Percentiles rank a stretch among this genome's conserved stretches.
phyloP scores from a whole-genome alignment of 2,888 invertebrate genomes.

The Polyommatus iphigenia region DNA sequence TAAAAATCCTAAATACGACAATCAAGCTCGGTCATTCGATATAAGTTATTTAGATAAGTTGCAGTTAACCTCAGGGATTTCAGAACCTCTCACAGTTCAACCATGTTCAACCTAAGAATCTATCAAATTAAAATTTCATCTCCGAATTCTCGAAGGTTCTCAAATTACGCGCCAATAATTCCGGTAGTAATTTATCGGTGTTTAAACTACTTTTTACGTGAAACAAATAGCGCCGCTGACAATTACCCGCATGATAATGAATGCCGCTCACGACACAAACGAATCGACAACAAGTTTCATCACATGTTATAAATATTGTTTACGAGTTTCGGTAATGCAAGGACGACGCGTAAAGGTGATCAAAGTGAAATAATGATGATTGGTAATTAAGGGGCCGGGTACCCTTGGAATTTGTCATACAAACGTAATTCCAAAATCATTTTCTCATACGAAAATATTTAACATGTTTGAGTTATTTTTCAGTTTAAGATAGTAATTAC shows the following conservation, averaged over 20 bases:
- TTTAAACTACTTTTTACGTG: slow-evolving; percentile 1
- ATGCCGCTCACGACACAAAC: slow-evolving; percentile 11
- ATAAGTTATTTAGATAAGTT: too few relatives aligned
- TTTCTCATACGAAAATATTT: too few relatives aligned
- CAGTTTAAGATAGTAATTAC: too few relatives aligned
- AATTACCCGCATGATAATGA: slow-evolving; percentile 5
- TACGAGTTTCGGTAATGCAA: slow-evolving; percentile 4
- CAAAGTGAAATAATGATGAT: slow-evolving; percentile 4
- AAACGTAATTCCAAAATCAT: too few relatives aligned
- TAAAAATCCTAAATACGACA: too few relatives aligned
- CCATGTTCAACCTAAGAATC: not conserved
- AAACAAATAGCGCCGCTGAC: slow-evolving; percentile 12
- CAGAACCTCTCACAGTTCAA: too few relatives aligned
- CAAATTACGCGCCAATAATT: not conserved
- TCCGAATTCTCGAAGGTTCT: not conserved
- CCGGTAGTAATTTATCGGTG: slow-evolving; percentile 6
- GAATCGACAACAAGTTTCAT: slow-evolving; percentile 17
- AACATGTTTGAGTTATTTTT: too few relatives aligned
- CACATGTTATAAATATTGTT: slow-evolving; percentile 17
- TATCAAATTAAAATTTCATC: not conserved
- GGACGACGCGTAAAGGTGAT: not conserved
- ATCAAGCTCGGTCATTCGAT: too few relatives aligned
- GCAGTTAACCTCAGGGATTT: too few relatives aligned
- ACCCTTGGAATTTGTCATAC: too few relatives aligned
- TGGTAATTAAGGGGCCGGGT: too few relatives aligned